Evolutionary conservation across 2,888 invertebrate species (phyloP), one percentile per base, ranked within the genome.

Genomic region (Drosophila fulvimacula): DNA sequence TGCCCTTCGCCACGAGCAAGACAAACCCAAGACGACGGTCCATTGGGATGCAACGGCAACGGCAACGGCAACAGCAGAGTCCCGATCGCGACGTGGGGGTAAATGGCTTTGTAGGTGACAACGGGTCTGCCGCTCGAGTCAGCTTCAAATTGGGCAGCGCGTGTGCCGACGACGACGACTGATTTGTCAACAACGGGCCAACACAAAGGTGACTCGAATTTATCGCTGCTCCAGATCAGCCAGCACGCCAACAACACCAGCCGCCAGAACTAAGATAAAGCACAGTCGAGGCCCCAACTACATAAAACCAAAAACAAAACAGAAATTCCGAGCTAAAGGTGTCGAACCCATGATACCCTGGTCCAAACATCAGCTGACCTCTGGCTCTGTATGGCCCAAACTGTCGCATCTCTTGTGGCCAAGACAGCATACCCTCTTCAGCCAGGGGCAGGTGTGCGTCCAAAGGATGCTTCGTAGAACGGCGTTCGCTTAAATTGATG

Each of bases 171-270:
- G 46, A 48, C 55, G 52, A 19, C 55, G 65, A 84, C 87, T 84
- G 83, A 84, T 84, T 84, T 84, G 83, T 84, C 83, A 84, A 84
- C 87, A 84, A 74, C 73, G 75, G 72, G 69, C 82, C 82, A 87
- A 84, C 87, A 87, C 87, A 87, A 81, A 83, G 81, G 83, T 83
- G 81, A 58, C 65, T 59, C 34, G 62, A 67, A 82, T 80, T 87
- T 84, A 84, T 84, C 82, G 83, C 72, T 87, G 83, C 87, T 84
- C 83, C 87, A 84, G 87, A 84, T 84, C 83, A 79, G 76, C 72
- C 83, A 86, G 60, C 69, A 79, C 24, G 38, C 60, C 77, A 76
- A 58, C 69, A 76, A 53, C 76, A 72, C 53, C 69, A 69, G 53
- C 48, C 66, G 42, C 66, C 38, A 51, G 41, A 53, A n/a, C 64